A percentile compares a stretch with the other conserved stretches of the same genome.
These are phyloP conservation scores for Microctenopoma stevenorrisi DNA, from an alignment of 2,797 vertebrate genomes.

Conservation along the genomic window DNA sequence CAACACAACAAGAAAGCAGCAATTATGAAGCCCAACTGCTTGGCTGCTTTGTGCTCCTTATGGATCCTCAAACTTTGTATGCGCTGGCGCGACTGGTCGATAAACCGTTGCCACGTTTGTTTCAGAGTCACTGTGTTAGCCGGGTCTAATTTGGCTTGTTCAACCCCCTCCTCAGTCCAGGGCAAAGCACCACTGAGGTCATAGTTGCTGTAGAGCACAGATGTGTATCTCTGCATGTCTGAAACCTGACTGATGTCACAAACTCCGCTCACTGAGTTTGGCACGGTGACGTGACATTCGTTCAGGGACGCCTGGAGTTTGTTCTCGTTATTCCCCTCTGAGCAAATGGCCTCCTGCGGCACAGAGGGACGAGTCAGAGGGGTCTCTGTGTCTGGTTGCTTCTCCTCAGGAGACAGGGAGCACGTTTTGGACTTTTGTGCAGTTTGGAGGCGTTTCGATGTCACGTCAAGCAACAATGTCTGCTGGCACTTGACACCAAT, in stretches of 20 bases:
- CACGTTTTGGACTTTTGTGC: constrained; percentile 47
- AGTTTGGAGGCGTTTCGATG: constrained; percentile 65
- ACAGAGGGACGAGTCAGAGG: constrained; percentile 42
- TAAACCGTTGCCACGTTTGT: constrained; percentile 88
- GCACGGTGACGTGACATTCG: constrained; percentile 75
- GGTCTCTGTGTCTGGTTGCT: constrained; percentile 42
- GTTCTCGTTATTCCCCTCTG: constrained; percentile 63
- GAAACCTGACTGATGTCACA: constrained; percentile 74
- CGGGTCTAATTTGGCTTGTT: constrained; percentile 62
- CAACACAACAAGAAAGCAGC: constrained; percentile 94
- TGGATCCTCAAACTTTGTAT: constrained; percentile 84
- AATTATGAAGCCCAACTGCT: constrained; percentile 95
- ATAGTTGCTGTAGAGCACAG: constrained; percentile 64
- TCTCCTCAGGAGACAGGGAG: constrained; percentile 63
- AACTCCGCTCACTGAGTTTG: constrained; percentile 73
- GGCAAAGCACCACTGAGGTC: constrained; percentile 55
- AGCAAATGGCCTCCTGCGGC: constrained; percentile 51
- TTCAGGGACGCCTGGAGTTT: constrained; percentile 74
- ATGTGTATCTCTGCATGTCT: constrained; percentile 81
- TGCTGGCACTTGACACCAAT: constrained; percentile 64
- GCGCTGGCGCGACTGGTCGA: constrained; percentile 83
- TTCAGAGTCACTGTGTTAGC: constrained; percentile 81
- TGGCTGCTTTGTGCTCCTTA: constrained; percentile 93
- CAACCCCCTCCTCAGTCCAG: constrained; percentile 52
- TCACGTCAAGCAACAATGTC: constrained; percentile 70